These are phyloP conservation scores for Vespertilio murinus DNA, from an alignment of 2,797 vertebrate genomes.

Conservation along the genomic window DNA sequence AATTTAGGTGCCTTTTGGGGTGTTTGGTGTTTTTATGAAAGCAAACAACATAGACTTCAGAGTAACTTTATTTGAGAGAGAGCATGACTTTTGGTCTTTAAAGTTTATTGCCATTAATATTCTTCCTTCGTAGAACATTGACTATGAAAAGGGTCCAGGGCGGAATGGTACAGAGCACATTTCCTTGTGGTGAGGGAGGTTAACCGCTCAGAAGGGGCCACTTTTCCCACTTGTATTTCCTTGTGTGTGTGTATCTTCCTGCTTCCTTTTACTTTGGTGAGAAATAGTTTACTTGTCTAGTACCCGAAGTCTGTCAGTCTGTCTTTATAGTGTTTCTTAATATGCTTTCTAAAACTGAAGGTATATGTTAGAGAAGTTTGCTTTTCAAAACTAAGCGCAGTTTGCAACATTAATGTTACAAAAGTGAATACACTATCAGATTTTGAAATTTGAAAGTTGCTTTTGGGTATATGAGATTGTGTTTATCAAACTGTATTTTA, in stretches of 20 bases:
- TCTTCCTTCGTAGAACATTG: background rate
- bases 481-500: conserved; percentile 22
- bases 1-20: background rate
- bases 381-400: conserved; percentile 57
- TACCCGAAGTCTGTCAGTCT: background rate
- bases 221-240: background rate
- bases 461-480: background rate
- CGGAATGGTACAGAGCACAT: background rate
- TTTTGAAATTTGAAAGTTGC: conserved; percentile 42
- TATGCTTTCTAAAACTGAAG: conserved; percentile 38
- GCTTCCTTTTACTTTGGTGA: background rate
- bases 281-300: conserved; percentile 24
- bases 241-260: background rate
- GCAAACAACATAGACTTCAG: background rate
- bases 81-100: background rate
- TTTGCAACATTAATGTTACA: conserved; percentile 44
- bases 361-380: conserved; percentile 27
- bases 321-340: conserved; percentile 28
- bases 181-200: background rate
- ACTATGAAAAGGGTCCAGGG: background rate
- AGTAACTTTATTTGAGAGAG: background rate
- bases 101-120: background rate
- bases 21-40: conserved; percentile 35
- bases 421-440: conserved; percentile 34
- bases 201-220: background rate